Evolutionary conservation across 1,140 invertebrate genomes (phyloP), one percentile per base, ranked within the genome.

Genomic region (Tribolium castaneum): DNA sequence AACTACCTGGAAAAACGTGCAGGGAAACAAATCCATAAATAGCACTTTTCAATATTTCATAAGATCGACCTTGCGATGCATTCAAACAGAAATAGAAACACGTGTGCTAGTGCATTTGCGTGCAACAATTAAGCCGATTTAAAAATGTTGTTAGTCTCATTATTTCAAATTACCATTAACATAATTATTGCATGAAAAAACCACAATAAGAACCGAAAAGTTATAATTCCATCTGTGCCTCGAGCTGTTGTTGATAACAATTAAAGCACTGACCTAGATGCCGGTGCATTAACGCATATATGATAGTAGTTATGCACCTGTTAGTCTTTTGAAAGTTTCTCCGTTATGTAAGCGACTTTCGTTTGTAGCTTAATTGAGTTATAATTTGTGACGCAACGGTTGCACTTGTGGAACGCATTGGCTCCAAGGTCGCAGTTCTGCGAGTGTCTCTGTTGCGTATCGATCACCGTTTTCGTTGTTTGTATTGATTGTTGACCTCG

Each of bases 41-140:
- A 66, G 30, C 25, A 12, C 22, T 66, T 66, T 66, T 66, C 30
- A 66, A 66, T 66, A 35, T 35, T 66, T 66, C 59, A 34, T 35
- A 35, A 30, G 34, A 35, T 9, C 59, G 25, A 66, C 30, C 30
- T 35, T 66, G 30, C 30, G 25, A 66, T 34, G 59, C 59, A 66
- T 35, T 35, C 59, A 35, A 35, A 35, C 25, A 66, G 10, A 9
- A 66, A 66, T 22, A 25, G 25, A 66, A 66, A 66, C 59, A 30
- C 30, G 30, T 66, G 59, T 66, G 59, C 1, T 35, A 13, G 25
- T 66, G 59, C 30, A 66, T 12, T 66, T 35, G 59, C 59, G 59
- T 66, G 59, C 30, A 66, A n/a, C 9, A 12, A 34, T 45, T 45
- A 45, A n/a, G 39, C 5, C 39, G 39, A 45, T 45, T 45, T 45